These are phyloP conservation scores for Neuroscelio doddi DNA, from an alignment of 2,888 invertebrate species.

Conservation along the genomic window DNA sequence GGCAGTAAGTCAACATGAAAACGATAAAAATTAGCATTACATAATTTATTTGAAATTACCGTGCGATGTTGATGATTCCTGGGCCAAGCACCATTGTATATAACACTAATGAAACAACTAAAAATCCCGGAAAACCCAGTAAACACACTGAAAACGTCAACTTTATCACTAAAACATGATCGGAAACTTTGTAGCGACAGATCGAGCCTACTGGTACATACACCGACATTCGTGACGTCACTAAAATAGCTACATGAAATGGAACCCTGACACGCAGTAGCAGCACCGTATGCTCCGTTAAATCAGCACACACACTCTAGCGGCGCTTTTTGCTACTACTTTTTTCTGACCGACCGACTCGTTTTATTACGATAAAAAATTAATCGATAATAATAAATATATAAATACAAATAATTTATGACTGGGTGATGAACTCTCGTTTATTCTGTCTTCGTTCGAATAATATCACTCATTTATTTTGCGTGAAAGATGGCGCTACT, in stretches of 20 bases:
- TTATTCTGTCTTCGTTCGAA: too few species aligned
- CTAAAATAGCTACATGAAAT: conserved; percentile 5
- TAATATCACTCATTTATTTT: too few species aligned
- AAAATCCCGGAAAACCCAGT: conserved; percentile 25
- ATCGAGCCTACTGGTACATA: conserved; percentile 42
- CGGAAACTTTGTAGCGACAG: conserved; percentile 48
- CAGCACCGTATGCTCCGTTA: too few species aligned
- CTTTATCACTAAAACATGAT: conserved; percentile 50
- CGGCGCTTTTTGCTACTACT: too few species aligned
- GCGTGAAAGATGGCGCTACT: too few species aligned
- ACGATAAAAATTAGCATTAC: conserved; percentile 29
- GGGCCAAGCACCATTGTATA: conserved; percentile 17
- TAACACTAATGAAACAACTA: conserved; percentile 25
- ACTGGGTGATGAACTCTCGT: conserved; percentile 3
- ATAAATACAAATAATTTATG: too few species aligned
- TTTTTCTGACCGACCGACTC: too few species aligned
- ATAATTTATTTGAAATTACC: conserved; percentile 35
- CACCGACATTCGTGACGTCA: conserved; percentile 46
- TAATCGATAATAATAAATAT: too few species aligned
- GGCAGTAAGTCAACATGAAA: conserved; percentile 25
- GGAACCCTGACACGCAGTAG: neutral
- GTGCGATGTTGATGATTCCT: conserved; percentile 9
- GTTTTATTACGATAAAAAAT: too few species aligned
- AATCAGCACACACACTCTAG: too few species aligned
- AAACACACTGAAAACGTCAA: conserved; percentile 46